Evolutionary conservation across 2,888 invertebrate genomes (phyloP).

Genomic region (Imbricaverruca yamaguchii): DNA sequence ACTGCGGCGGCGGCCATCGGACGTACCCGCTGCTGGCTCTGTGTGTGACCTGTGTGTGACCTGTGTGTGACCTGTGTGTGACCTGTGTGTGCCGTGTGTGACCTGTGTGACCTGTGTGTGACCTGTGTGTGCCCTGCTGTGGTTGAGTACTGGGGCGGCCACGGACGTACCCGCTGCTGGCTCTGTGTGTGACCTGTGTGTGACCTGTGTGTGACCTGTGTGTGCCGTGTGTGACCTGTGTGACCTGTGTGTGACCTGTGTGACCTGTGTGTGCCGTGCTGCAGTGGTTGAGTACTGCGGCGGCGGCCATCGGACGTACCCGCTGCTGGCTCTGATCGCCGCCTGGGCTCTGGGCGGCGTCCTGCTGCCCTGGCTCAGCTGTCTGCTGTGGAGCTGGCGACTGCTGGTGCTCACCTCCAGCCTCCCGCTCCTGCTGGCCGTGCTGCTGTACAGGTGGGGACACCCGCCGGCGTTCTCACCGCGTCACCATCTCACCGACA

Average conservation of each 20-base stretch:
- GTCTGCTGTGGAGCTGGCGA: conserved; percentile 30
- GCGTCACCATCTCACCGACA: no score
- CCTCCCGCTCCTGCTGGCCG: conserved; percentile 22
- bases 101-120: no score
- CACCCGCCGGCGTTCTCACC: no score
- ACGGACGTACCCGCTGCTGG: no score
- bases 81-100: no score
- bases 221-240: no score
- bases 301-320: conserved; percentile 28
- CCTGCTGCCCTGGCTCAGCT: conserved; percentile 28
- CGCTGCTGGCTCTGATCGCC: conserved; percentile 32
- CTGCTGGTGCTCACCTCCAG: conserved; percentile 24
- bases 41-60: background rate
- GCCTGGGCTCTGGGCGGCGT: conserved; percentile 30
- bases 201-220: no score
- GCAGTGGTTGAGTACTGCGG: conserved; percentile 33
- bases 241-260: no score
- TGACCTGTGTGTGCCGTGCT: background rate
- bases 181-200: no score
- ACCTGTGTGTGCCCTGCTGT: no score
- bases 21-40: conserved; percentile 31
- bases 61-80: no score
- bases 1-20: conserved; percentile 30
- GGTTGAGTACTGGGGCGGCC: no score
- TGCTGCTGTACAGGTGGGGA: conserved; percentile 11